A percentile compares a stretch with the other conserved stretches of the same genome.
These are phyloP conservation scores for Erethizon dorsatum DNA, from an alignment of 2,797 vertebrate genomes.

Conservation along the genomic window DNA sequence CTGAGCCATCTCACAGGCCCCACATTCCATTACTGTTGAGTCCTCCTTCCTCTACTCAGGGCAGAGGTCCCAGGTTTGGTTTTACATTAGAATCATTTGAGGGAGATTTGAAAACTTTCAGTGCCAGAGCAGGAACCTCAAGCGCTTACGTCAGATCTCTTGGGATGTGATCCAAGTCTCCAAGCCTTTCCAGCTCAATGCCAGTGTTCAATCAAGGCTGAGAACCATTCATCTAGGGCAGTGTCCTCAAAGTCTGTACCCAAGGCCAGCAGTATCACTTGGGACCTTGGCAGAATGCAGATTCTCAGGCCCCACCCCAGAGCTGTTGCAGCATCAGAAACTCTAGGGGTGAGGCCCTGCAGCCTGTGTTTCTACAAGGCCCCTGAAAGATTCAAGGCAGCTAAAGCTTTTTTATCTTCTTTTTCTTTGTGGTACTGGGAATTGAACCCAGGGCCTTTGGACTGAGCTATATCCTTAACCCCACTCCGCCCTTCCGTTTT, in stretches of 20 bases:
- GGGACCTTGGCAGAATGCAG: not conserved
- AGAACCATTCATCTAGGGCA: not conserved
- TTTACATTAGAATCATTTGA: not conserved
- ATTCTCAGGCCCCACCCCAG: not conserved
- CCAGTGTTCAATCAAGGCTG: not conserved
- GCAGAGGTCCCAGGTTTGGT: not conserved
- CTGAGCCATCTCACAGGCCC: too few relatives aligned
- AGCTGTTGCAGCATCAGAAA: not conserved
- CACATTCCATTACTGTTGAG: accelerated
- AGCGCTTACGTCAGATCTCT: not conserved
- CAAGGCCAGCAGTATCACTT: not conserved
- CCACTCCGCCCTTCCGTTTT: not conserved
- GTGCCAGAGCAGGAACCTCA: accelerated
- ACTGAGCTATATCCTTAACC: not conserved
- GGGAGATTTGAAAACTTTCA: not conserved
- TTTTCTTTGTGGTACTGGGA: not conserved
- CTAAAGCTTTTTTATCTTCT: not conserved
- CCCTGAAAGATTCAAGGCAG: not conserved
- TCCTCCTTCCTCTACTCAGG: not conserved
- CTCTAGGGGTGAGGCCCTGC: not conserved
- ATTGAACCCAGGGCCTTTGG: not conserved
- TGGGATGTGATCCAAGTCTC: not conserved
- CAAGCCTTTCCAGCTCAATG: not conserved
- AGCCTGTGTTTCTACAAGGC: not conserved
- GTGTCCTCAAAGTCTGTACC: not conserved